Evolutionary conservation across 1,140 invertebrate genomes (phyloP).

Genomic region (Spodoptera frugiperda): DNA sequence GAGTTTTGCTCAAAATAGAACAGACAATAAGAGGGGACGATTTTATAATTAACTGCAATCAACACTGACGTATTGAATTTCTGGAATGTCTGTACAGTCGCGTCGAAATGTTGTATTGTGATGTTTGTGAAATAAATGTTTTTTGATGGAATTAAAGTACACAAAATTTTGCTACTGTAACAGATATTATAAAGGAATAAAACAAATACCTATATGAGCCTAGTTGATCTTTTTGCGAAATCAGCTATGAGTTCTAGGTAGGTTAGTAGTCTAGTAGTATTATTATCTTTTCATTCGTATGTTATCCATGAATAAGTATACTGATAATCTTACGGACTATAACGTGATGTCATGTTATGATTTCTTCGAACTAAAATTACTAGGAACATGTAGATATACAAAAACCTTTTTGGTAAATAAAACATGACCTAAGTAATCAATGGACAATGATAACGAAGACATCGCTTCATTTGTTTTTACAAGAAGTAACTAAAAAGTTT

Average conservation of each 20-base stretch:
- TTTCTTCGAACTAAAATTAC: not conserved
- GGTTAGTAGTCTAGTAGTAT: too few relatives aligned
- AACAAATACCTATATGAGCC: not conserved
- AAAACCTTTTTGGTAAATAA: not conserved
- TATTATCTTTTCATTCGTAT: too few relatives aligned
- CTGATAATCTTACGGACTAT: too few relatives aligned
- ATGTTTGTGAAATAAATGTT: conserved; percentile 4
- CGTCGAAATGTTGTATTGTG: conserved; percentile 46
- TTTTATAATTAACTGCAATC: conserved; percentile 86
- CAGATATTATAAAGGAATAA: too few relatives aligned
- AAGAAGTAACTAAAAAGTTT: too few relatives aligned
- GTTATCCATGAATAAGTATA: too few relatives aligned
- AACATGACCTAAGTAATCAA: not conserved
- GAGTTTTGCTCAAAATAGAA: conserved; percentile 67
- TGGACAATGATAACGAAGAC: too few relatives aligned
- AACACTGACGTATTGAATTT: conserved; percentile 85
- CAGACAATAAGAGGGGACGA: conserved; percentile 80
- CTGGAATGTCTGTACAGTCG: conserved; percentile 71
- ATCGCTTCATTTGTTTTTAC: too few relatives aligned
- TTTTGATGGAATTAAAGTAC: not conserved
- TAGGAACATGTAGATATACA: not conserved
- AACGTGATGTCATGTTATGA: too few relatives aligned
- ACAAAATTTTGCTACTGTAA: too few relatives aligned
- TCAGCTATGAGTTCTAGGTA: too few relatives aligned
- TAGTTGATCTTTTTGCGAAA: too few relatives aligned